Base-by-base conservation (phyloP, 2,888 invertebrate species). In the Zootermopsis nevadensis region DNA sequence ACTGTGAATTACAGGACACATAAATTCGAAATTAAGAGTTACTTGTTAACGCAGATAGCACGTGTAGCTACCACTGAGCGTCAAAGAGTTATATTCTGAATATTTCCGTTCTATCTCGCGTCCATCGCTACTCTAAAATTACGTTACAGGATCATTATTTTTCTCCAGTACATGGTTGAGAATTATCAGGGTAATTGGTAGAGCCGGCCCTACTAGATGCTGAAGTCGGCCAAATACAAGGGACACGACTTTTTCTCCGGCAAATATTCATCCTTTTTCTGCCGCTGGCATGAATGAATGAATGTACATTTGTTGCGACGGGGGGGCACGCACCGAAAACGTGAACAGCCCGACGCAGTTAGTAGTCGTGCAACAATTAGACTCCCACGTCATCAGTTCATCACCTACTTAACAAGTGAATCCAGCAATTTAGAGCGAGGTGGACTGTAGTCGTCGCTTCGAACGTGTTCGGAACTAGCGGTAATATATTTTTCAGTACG, bases 41-140 rank as follows among this genome's bases (percentile, higher is more conserved):
- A n/a, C n/a, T n/a, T n/a, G n/a, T n/a, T n/a, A n/a, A n/a, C n/a
- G n/a, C n/a, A n/a, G n/a, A n/a, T n/a, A n/a, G n/a, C n/a, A n/a
- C n/a, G n/a, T n/a, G 38, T 38, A 38, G 38, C 38, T 8, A 38
- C 38, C 38, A 38, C n/a, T n/a, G n/a, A n/a, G n/a, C n/a, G n/a
- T 38, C 38, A 38, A 38, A 8, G 38, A 38, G 38, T 38, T 38
- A 38, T 38, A 7, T 38, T 38, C 8, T 7, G n/a, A n/a, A n/a
- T n/a, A n/a, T n/a, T n/a, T n/a, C n/a, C n/a, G n/a, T 4, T 38
- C 38, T 10, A 10, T 19, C 19, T 60, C n/a, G 6, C n/a, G 27
- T 76, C 48, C 27, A 42, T 42, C 42, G 76, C 48, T 76, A 76
- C 42, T 48, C n/a, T 76, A 42, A 76, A 76, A 76, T 76, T 76